Base-by-base conservation (phyloP, 2,888 invertebrate genomes). In the Apotomis turbidana region DNA sequence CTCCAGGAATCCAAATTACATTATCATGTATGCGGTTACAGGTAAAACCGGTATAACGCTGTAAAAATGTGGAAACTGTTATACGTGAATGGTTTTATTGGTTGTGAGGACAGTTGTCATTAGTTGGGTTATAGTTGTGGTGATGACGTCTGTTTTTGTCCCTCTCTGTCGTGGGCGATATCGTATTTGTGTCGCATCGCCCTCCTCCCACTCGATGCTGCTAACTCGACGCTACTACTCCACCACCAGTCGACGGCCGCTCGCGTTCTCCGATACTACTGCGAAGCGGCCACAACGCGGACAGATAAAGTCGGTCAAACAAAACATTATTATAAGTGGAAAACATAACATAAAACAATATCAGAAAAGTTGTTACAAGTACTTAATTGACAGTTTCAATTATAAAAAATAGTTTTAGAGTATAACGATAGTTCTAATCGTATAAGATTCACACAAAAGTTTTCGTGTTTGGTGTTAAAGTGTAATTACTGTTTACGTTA, bases 1-100 rank as follows among this genome's bases (percentile, higher is more conserved):
- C 92, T 80, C 80, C 85, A 87, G 90, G 92, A 90, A 93, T 93
- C 90, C 87, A 87, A 91, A 91, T 90, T 88, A 86, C 89, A 89
- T 90, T 91, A 92, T 90, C 89, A 68, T 88, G 90, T 86, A 88
- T 87, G 86, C 87, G 83, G 85, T 81, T 85, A 86, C 91, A 93
- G 91, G 91, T 92, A 90, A 90, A 90, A 91, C 93, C 87, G 81
- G 88, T 91, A 89, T 90, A 86, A 91, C 77, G 75, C 80, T 81
- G 82, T 80, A 75, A 87, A 87, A 87, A 82, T 87, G 77, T 75
- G 83, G 74, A 83, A 74, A 81, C 78, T 76, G 75, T 68, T 76
- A 78, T 78, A 80, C 75, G 78, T 79, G 76, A 77, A 81, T 79
- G 79, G 80, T 81, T 85, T 84, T 82, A 85, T 85, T 83, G 79